These are phyloP conservation scores for Acrobasis repandana DNA, from an alignment of 2,888 invertebrate species.

Conservation along the genomic window DNA sequence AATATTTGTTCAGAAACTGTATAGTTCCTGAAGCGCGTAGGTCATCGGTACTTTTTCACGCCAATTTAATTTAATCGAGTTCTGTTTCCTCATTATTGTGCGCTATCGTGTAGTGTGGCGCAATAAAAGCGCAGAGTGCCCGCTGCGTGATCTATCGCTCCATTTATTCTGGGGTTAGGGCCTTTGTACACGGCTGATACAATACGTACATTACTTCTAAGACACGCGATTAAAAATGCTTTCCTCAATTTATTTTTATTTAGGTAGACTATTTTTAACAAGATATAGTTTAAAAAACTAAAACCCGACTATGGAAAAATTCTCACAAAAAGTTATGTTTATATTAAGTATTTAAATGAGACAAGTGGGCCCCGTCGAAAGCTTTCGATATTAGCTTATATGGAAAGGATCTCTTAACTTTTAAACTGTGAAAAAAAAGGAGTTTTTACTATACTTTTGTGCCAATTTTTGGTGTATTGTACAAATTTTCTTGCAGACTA, in stretches of 20 bases:
- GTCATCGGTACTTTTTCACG: no score
- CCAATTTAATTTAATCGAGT: neutral
- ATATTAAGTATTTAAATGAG: constrained; percentile 7
- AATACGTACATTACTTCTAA: constrained; percentile 2
- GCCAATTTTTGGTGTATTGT: no score
- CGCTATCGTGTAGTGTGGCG: constrained; percentile 22
- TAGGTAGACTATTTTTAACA: neutral
- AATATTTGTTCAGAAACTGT: no score
- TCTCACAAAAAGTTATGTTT: no score
- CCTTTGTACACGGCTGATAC: constrained; percentile 10
- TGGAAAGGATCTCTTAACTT: no score
- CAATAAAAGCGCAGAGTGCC: constrained; percentile 28
- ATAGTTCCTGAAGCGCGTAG: no score
- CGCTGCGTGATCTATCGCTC: constrained; percentile 30
- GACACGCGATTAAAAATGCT: constrained; percentile 8
- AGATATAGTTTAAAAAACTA: no score
- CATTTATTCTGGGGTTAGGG: constrained; percentile 28
- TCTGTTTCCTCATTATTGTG: neutral
- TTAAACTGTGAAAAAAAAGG: neutral
- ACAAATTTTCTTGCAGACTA: no score
- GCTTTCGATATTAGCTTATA: constrained; percentile 6
- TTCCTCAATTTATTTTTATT: neutral
- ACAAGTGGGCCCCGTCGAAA: constrained; percentile 10
- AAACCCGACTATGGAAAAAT: no score
- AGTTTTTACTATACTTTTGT: neutral